Evolutionary conservation across 2,113 vertebrate species (phyloP).

Genomic region (Glaucidium brasilianum): DNA sequence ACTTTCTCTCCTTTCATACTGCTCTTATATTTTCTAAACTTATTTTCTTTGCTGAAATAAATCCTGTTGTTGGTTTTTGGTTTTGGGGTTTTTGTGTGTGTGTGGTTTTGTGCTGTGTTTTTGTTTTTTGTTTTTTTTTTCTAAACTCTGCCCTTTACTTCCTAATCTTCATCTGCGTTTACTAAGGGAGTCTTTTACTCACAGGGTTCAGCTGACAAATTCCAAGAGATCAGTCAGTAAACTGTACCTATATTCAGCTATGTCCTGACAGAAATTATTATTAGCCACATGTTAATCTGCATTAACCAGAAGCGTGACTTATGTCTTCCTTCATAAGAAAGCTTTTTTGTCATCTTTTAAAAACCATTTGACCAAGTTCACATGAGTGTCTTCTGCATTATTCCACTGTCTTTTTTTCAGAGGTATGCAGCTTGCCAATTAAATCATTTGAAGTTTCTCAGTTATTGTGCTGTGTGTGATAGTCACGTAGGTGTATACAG

Average conservation of each 20-base stretch:
- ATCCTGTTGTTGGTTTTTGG: not conserved
- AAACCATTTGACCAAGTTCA: not conserved
- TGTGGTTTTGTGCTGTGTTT: no score
- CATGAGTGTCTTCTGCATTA: not conserved
- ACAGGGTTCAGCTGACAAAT: not conserved
- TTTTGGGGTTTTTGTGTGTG: no score
- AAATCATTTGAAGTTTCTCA: slow-evolving; percentile 24
- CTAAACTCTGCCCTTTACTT: not conserved
- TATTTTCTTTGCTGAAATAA: not conserved
- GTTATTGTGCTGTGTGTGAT: slow-evolving; percentile 28
- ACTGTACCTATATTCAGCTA: not conserved
- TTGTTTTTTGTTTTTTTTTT: not conserved
- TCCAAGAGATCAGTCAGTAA: not conserved
- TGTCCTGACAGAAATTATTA: not conserved
- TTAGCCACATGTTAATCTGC: slow-evolving; percentile 14
- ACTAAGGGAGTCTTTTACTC: not conserved
- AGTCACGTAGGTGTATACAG: slow-evolving; percentile 32
- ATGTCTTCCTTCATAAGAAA: not conserved
- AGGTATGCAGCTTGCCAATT: not conserved
- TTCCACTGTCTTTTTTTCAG: not conserved
- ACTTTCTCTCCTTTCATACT: not conserved
- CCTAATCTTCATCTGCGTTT: not conserved
- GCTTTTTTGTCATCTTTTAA: not conserved
- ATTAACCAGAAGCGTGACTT: not conserved
- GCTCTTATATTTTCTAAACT: not conserved